Evolutionary conservation across 2,113 vertebrate species (phyloP).

Genomic region (Notechis scutatus): DNA sequence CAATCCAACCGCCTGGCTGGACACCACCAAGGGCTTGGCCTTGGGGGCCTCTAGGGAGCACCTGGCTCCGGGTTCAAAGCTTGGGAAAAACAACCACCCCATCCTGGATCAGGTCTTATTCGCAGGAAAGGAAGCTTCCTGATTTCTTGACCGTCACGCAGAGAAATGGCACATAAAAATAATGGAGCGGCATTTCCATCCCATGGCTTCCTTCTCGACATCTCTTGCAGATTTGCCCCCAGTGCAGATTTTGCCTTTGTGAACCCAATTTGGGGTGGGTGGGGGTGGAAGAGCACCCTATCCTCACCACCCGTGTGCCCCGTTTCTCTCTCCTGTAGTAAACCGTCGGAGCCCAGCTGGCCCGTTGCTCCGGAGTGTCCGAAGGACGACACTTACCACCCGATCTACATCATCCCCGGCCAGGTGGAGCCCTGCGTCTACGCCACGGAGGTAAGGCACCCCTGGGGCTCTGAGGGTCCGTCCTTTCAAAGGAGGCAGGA

Average conservation of each 20-base stretch:
- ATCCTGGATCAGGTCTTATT: background rate
- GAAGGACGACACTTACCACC: conserved; percentile 70
- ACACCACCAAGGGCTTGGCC: background rate
- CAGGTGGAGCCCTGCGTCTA: conserved; percentile 73
- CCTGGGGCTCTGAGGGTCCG: background rate
- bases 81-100: too few species aligned
- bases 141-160: background rate
- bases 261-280: too few species aligned
- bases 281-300: too few species aligned
- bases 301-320: too few species aligned
- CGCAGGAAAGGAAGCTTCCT: background rate
- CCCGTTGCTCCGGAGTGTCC: conserved; percentile 55
- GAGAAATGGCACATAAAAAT: background rate
- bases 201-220: background rate
- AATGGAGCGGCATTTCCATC: background rate
- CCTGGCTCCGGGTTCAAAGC: background rate
- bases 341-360: conserved; percentile 62
- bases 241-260: background rate
- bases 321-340: conserved; percentile 47
- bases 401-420: conserved; percentile 74
- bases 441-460: conserved; percentile 76
- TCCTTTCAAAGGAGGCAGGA: background rate
- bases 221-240: background rate
- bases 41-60: background rate
- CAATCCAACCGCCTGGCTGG: background rate